These are phyloP conservation scores for Microtus pennsylvanicus DNA, from an alignment of 2,113 vertebrate genomes.

Conservation along the genomic window DNA sequence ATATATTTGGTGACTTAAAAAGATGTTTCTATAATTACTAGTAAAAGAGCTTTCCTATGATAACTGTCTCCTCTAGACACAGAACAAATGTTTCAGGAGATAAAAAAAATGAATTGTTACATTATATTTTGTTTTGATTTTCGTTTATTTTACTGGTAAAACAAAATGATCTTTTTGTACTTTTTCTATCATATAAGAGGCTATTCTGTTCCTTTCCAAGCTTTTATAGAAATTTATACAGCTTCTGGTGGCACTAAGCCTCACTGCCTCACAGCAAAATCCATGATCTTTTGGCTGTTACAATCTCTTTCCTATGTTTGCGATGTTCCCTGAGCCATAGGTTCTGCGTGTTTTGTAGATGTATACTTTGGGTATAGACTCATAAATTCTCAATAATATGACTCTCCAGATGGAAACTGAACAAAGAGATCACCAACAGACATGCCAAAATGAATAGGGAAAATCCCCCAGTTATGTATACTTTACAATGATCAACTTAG, in stretches of 20 bases:
- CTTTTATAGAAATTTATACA: not conserved
- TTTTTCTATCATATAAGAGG: not conserved
- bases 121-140: not conserved
- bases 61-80: not conserved
- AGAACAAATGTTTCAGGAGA: not conserved
- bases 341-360: not conserved
- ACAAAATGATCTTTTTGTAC: not conserved
- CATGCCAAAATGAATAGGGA: not conserved
- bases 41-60: not conserved
- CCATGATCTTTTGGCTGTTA: not conserved
- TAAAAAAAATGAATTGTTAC: not conserved
- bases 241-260: not conserved
- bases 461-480: not conserved
- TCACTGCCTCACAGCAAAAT: not conserved
- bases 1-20: not conserved
- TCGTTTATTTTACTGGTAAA: not conserved
- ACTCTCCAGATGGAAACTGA: not conserved
- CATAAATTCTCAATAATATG: not conserved
- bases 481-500: not conserved
- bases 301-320: not conserved
- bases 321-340: not conserved
- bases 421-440: not conserved
- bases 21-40: not conserved
- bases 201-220: not conserved
- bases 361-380: not conserved